These are phyloP conservation scores for Diadumene lineata DNA, from an alignment of 92 coral and sea anemone species.

Conservation along the genomic window DNA sequence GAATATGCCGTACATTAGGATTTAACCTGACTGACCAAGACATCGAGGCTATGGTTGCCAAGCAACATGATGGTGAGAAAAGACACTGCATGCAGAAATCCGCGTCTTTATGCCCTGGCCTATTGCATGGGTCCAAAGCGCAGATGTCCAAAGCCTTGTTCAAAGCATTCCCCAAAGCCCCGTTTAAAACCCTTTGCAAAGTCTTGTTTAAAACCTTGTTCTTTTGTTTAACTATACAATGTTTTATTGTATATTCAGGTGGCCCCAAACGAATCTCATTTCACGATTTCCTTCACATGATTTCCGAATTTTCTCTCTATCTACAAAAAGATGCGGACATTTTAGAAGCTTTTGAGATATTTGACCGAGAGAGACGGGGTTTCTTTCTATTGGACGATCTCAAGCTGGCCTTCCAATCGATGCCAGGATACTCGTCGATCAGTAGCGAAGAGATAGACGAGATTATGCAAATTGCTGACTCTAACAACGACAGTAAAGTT, in stretches of 20 bases:
- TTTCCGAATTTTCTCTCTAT: conserved; percentile 28
- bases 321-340: conserved; percentile 53
- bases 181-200: too few relatives aligned
- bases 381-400: conserved; percentile 60
- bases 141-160: too few relatives aligned
- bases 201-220: too few relatives aligned
- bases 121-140: too few relatives aligned
- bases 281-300: conserved; percentile 50
- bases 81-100: not conserved
- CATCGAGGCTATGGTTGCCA: conserved; percentile 58
- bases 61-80: conserved; percentile 20
- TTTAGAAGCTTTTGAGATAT: conserved; percentile 66
- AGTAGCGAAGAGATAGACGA: conserved; percentile 50
- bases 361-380: conserved; percentile 70
- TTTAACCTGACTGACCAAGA: conserved; percentile 61
- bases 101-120: too few relatives aligned
- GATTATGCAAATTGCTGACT: conserved; percentile 55
- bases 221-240: not conserved
- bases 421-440: conserved; percentile 48
- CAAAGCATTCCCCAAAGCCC: too few relatives aligned
- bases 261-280: conserved; percentile 50
- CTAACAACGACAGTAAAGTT: conserved; percentile 62
- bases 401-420: conserved; percentile 41
- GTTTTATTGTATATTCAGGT: not conserved
- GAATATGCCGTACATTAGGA: conserved; percentile 69